Base-by-base conservation (phyloP, 2,113 vertebrate species). In the Phycodurus eques region DNA sequence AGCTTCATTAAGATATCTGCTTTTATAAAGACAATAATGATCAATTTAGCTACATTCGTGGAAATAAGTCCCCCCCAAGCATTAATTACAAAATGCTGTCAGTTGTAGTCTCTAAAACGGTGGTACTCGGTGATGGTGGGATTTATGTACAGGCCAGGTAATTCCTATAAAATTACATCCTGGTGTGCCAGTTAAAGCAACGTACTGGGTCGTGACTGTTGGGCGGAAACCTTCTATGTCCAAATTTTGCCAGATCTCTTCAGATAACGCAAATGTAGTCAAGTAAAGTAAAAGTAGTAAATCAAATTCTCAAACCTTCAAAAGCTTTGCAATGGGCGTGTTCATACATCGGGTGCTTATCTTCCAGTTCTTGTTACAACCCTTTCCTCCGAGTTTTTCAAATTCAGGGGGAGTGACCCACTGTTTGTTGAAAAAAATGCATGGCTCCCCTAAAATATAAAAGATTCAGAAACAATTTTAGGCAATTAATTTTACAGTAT, bases 401-500 rank as follows among this genome's bases (percentile, higher is more conserved):
- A 93, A 93, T 5, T 67, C 76, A 47, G 0, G 0, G 0, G 92
- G 92, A 19, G 76, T 74, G 42, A 87, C 85, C 92, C 91, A 92
- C 8, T 4, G 0, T 2, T 35, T 67, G 0, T 77, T 0, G 2
- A 47, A 70, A 14, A 59, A 0, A 49, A 93, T 88, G 60, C 91
- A 91, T 67, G 49, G 59, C 1, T 87, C 67, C 22, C 91, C 92
- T 92, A 57, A 57, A 72, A 80, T 5, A 54, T 14, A 20, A 13
- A 51, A 15, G 8, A 68, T 47, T 65, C 20, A 44, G 62, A 39
- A 42, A 42, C 6, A 42, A 27, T 19, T 39, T 39, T 39, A 39
- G 35, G 35, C 35, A 39, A 39, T 39, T 39, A 6, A 39, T 39
- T 39, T 39, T 39, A 6, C 35, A 6, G 35, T 39, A 39, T 39